A percentile compares a stretch with the other conserved stretches of the same genome.
Evolutionary conservation across 1,140 invertebrate genomes (phyloP).

Genomic region (Thaumatotibia leucotreta): DNA sequence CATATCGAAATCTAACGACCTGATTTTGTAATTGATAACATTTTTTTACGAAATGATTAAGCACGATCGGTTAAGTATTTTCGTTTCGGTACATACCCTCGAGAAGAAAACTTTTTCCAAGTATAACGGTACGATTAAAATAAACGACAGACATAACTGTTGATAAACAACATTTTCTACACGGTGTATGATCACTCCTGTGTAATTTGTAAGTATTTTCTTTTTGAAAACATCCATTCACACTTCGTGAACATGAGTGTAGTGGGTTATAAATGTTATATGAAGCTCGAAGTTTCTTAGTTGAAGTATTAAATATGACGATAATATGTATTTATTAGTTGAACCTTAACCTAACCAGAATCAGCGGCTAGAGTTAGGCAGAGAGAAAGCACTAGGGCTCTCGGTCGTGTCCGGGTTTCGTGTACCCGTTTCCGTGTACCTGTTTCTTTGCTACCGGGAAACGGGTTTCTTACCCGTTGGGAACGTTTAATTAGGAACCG

Average conservation of each 20-base stretch:
- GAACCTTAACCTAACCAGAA: neutral
- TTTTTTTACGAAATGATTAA: no score
- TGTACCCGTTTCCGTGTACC: no score
- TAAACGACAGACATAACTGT: neutral
- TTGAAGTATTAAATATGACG: neutral
- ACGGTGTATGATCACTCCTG: constrained; percentile 20
- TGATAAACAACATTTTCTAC: constrained; percentile 8
- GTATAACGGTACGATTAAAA: neutral
- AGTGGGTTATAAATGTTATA: neutral
- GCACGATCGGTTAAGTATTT: no score
- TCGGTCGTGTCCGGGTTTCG: no score
- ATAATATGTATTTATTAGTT: neutral
- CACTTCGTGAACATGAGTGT: neutral
- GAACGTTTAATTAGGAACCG: no score
- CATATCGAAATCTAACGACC: no score
- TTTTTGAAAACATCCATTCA: neutral
- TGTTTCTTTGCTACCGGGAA: no score
- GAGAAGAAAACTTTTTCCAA: neutral
- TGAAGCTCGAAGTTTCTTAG: neutral
- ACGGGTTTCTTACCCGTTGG: no score
- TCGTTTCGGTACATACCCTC: neutral
- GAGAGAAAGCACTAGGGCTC: no score
- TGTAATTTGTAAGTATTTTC: constrained; percentile 14
- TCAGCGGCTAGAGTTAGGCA: neutral
- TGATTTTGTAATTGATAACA: no score